Evolutionary conservation across 2,888 invertebrate species (phyloP), one percentile per base, ranked within the genome.

Genomic region (Lithophane socia): DNA sequence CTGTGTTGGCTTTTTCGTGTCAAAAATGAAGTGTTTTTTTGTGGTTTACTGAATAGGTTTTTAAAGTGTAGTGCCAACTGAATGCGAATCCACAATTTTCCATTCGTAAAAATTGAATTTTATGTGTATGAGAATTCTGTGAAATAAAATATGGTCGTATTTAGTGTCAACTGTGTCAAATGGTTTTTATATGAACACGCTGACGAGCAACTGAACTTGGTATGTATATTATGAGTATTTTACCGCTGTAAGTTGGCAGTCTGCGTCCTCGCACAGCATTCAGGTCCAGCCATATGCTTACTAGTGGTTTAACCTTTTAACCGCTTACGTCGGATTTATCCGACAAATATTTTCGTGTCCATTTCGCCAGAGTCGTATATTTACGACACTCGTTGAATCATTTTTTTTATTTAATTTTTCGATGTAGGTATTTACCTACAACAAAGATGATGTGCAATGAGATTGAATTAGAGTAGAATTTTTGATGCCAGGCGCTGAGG

Each of bases 1-100:
- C 82, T 80, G 74, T 82, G 82, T 71, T 68, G 73, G 78, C 66
- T 86, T 86, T 86, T 85, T 71, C 77, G 54, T 78, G 80, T 81
- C 80, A 84, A 85, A 83, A 72, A 79, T 73, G 42, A 52, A 79
- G 47, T 82, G 58, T 77, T 80, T 79, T 37, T 86, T 81, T 64
- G 52, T 0, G 61, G 54, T 0, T 70, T 63, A 24, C 72, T 70
- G 65, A 73, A 86, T 65, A 61, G 42, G 21, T 37, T 73, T 81
- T 78, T 58, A 79, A 66, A 42, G 65, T 71, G 61, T 67, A 66
- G 73, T 70, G 56, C n/a, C 49, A 73, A 77, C 58, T 72, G 74
- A 82, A 85, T 72, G 73, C 24, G 24, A 82, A 72, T 72, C 18
- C n/a, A 66, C 58, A 63, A 66, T 73, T 73, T 78, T 16, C 21